A percentile compares a stretch with the other conserved stretches of the same genome.
Conservation (phyloP, 2,113 vertebrate species). For the Cephalopterus ornatus region DNA sequence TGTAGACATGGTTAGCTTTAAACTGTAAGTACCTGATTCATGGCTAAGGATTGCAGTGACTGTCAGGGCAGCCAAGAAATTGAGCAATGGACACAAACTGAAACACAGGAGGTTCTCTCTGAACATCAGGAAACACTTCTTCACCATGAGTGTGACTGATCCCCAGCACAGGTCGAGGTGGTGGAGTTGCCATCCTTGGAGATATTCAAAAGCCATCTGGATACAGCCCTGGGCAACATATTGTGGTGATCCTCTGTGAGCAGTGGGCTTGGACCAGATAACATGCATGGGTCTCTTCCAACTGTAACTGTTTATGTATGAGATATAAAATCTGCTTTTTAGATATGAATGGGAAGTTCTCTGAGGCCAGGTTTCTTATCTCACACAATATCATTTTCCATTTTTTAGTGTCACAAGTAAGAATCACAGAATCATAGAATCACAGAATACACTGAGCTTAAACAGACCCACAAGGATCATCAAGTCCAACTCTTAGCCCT, state of each 20-base stretch:
- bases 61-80: not conserved
- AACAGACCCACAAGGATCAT: not conserved
- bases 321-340: not conserved
- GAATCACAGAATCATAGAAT: not conserved
- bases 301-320: not conserved
- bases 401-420: not conserved
- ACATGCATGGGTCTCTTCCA: accelerated
- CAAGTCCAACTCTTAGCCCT: not conserved
- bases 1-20: not conserved
- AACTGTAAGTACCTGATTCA: not conserved
- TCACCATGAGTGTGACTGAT: not conserved
- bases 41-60: not conserved
- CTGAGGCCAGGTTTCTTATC: not conserved
- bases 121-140: not conserved
- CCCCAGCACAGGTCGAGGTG: not conserved
- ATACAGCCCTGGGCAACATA: no score
- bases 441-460: not conserved
- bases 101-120: not conserved
- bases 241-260: not conserved
- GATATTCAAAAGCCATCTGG: not conserved
- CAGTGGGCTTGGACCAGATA: not conserved
- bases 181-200: not conserved
- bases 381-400: not conserved
- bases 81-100: not conserved
- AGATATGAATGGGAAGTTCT: not conserved